Conservation (phyloP, 2,113 vertebrate genomes). For the Brachyhypopomus gauderio region DNA sequence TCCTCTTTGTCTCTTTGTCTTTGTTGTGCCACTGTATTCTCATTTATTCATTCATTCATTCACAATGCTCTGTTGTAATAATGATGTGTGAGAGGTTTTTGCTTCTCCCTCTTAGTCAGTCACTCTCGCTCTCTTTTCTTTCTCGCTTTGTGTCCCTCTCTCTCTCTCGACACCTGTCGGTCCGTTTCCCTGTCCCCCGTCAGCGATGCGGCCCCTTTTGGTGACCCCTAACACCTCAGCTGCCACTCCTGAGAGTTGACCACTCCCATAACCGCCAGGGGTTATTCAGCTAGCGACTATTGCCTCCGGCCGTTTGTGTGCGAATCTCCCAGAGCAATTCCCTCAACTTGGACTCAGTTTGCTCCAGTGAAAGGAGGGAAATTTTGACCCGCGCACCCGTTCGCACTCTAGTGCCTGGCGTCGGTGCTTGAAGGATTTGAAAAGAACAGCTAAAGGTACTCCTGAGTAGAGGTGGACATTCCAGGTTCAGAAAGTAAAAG, state of each 20-base stretch:
- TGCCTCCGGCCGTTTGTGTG: slow-evolving; percentile 54
- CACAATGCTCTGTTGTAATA: neutral
- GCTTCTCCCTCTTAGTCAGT: neutral
- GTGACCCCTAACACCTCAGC: slow-evolving; percentile 29
- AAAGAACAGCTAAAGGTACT: neutral
- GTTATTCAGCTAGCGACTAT: slow-evolving; percentile 59
- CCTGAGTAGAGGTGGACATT: too few species aligned
- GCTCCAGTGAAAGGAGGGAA: slow-evolving; percentile 24
- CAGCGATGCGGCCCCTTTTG: neutral
- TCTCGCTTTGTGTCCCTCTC: neutral
- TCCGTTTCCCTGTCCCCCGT: neutral
- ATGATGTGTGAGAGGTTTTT: too few species aligned
- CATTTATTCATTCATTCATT: neutral
- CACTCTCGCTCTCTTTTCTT: neutral
- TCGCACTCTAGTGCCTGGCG: neutral
- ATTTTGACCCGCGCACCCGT: neutral
- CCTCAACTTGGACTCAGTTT: neutral
- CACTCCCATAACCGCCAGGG: slow-evolving; percentile 64
- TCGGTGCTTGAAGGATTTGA: neutral
- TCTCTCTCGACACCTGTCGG: neutral
- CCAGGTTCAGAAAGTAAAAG: too few species aligned
- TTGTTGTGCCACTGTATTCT: too few species aligned
- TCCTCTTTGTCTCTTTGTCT: neutral
- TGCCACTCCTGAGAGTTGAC: slow-evolving; percentile 54
- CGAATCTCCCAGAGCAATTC: slow-evolving; percentile 56